Percentiles rank a stretch among this genome's conserved stretches.
phyloP scores from a whole-genome alignment of 2,797 vertebrate genomes.

The Aythya fuligula region DNA sequence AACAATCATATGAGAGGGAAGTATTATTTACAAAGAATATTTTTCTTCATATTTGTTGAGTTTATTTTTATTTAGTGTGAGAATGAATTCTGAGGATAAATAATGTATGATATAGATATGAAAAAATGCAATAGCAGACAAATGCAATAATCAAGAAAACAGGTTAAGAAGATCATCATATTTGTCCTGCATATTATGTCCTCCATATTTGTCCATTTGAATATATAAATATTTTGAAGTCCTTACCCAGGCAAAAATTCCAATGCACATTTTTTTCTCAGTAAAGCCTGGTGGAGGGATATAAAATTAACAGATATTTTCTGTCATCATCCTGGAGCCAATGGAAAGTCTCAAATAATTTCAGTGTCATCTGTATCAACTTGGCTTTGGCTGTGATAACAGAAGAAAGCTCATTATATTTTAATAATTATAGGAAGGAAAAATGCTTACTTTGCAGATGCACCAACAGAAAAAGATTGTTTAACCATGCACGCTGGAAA shows the following conservation, averaged over 20 bases:
- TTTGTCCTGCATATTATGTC: not conserved
- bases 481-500: not conserved
- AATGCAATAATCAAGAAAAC: not conserved
- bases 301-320: not conserved
- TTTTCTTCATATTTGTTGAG: not conserved
- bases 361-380: not conserved
- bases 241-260: not conserved
- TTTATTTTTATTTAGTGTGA: not conserved
- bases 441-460: not conserved
- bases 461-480: not conserved
- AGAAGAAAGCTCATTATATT: not conserved
- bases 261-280: not conserved
- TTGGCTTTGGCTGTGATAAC: not conserved
- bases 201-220: not conserved
- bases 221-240: constrained; percentile 8
- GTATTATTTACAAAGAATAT: not conserved
- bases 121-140: not conserved
- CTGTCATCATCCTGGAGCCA: not conserved
- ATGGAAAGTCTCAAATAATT: not conserved
- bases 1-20: not conserved
- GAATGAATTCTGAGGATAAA: not conserved
- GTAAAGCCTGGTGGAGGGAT: not conserved
- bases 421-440: not conserved
- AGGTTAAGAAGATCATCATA: not conserved
- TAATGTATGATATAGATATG: not conserved